These are phyloP conservation scores for Characodon lateralis DNA, from an alignment of 2,797 vertebrate genomes.

Conservation along the genomic window DNA sequence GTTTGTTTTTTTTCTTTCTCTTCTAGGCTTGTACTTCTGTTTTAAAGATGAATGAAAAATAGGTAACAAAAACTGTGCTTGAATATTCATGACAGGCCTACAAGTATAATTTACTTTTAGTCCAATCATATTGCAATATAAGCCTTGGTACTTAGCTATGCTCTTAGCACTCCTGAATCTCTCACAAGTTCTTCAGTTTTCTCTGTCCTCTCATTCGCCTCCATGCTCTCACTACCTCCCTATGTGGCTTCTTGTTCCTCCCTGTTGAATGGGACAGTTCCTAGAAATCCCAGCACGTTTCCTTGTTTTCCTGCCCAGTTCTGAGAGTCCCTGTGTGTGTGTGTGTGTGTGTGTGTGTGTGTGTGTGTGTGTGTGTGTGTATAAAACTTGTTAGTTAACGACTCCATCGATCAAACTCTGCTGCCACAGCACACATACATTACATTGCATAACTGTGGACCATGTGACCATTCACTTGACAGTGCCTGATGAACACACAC, in stretches of 20 bases:
- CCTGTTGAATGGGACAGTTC: slow-evolving; percentile 61
- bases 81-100: background rate
- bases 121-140: background rate
- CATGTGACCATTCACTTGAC: slow-evolving; percentile 39
- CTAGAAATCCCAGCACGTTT: slow-evolving; percentile 66
- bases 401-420: slow-evolving; percentile 19
- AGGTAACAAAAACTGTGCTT: background rate
- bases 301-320: slow-evolving; percentile 38
- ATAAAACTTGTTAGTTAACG: slow-evolving; percentile 11
- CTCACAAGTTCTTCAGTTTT: background rate
- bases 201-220: background rate
- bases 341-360: slow-evolving; percentile 34
- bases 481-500: background rate
- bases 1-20: no score
- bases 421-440: slow-evolving; percentile 15
- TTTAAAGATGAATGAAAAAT: background rate
- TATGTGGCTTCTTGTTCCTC: slow-evolving; percentile 29
- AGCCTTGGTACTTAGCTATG: slow-evolving; percentile 24
- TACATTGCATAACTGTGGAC: slow-evolving; percentile 1
- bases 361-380: slow-evolving; percentile 15
- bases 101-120: background rate
- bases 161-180: slow-evolving; percentile 2
- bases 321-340: slow-evolving; percentile 19
- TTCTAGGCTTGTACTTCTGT: background rate
- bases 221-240: background rate